Evolutionary conservation across 2,113 vertebrate genomes (phyloP).

Genomic region (Beaufortia kweichowensis): DNA sequence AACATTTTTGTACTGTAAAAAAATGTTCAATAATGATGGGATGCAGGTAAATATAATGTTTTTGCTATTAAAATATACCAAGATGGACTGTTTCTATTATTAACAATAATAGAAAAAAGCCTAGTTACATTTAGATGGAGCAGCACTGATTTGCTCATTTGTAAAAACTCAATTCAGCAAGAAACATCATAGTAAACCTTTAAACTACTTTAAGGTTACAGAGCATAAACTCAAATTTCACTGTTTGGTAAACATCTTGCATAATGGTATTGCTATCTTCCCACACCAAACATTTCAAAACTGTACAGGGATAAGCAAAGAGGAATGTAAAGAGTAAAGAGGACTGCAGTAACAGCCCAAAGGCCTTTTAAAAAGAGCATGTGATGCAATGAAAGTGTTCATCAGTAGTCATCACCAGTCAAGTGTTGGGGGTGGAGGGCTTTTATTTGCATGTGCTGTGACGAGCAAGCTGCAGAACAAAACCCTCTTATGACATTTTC

Average conservation of each 20-base stretch:
- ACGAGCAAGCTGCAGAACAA: conserved; percentile 32
- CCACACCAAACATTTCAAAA: not conserved
- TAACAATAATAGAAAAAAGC: no score
- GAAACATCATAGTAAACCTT: not conserved
- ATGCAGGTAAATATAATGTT: no score
- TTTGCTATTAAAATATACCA: no score
- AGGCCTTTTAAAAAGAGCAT: not conserved
- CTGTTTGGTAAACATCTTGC: not conserved
- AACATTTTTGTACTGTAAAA: no score
- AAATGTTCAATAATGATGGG: no score
- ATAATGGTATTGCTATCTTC: not conserved
- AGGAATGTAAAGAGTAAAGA: not conserved
- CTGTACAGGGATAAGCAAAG: no score
- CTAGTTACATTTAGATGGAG: no score
- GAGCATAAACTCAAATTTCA: not conserved
- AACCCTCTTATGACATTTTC: conserved; percentile 45
- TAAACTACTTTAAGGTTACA: not conserved
- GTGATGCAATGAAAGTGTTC: conserved; percentile 1
- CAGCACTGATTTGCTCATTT: no score
- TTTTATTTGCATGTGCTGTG: conserved; percentile 8
- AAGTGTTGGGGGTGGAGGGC: not conserved
- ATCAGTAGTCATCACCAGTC: conserved; percentile 2
- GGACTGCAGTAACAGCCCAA: not conserved
- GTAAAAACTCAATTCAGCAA: no score
- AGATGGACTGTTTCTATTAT: no score